A percentile compares a stretch with the other conserved stretches of the same genome.
Conservation (phyloP, 2,797 vertebrate genomes). For the Mico argentatus region DNA sequence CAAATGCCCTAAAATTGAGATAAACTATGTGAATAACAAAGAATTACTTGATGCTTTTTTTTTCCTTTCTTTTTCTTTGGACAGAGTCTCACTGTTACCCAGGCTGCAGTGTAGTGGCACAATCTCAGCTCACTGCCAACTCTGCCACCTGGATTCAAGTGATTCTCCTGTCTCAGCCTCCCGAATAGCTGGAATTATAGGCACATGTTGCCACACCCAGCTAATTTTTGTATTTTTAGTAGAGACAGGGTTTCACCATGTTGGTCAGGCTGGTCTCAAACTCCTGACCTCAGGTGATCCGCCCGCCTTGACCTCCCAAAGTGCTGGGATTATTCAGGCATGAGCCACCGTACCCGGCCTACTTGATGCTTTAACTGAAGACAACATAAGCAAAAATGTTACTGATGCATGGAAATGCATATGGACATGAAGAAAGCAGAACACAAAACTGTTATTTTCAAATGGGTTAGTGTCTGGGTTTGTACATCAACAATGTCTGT, state of each 20-base stretch:
- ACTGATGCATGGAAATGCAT: neutral
- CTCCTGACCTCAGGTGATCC: neutral
- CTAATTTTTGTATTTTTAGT: neutral
- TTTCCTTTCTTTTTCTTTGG: neutral
- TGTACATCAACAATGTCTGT: neutral
- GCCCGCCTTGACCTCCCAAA: neutral
- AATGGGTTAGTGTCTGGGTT: neutral
- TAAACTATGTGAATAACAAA: neutral
- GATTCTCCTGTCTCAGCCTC: neutral
- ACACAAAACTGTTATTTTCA: conserved; percentile 27
- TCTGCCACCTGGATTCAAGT: neutral
- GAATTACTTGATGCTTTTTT: neutral
- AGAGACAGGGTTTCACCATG: neutral
- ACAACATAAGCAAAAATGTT: neutral
- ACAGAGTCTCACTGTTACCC: neutral
- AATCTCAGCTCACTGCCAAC: neutral
- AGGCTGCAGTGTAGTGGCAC: neutral
- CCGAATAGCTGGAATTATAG: neutral
- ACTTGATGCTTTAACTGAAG: conserved; percentile 32
- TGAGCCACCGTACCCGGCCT: neutral
- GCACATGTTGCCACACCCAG: neutral
- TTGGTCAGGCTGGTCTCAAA: neutral
- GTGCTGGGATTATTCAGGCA: neutral
- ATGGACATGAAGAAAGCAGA: neutral
- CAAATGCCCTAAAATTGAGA: conserved; percentile 13